Conservation (phyloP, 2,888 invertebrate genomes). For the Noctua fimbriata region DNA sequence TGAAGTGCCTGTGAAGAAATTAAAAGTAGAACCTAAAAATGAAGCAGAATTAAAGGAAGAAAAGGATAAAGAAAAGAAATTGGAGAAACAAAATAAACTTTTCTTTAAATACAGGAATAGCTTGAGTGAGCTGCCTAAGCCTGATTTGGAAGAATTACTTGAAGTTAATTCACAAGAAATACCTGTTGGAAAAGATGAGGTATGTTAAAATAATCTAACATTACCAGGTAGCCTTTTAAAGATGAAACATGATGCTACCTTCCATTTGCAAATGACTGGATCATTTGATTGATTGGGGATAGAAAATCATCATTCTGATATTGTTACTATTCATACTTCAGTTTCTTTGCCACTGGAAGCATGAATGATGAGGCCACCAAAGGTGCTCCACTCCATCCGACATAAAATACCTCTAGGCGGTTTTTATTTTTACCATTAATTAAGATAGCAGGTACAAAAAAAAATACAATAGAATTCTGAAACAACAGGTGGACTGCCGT, state of each 20-base stretch:
- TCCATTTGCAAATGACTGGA: background rate
- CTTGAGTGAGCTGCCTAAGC: slow-evolving; percentile 89
- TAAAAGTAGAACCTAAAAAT: slow-evolving; percentile 92
- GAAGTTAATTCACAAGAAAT: slow-evolving; percentile 93
- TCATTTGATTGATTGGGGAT: slow-evolving; percentile 3
- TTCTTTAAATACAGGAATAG: slow-evolving; percentile 82
- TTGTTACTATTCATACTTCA: background rate
- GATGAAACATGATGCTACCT: background rate
- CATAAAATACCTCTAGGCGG: no score
- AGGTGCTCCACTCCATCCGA: no score
- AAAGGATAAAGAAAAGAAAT: slow-evolving; percentile 89
- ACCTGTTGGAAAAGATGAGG: slow-evolving; percentile 92
- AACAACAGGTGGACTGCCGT: no score
- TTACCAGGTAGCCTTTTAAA: background rate
- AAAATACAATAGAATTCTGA: no score
- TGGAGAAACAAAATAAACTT: slow-evolving; percentile 93
- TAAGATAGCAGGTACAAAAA: no score
- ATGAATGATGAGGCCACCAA: no score
- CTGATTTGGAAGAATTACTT: slow-evolving; percentile 92
- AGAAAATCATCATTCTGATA: background rate
- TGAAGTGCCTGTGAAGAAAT: slow-evolving; percentile 92
- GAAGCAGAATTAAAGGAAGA: slow-evolving; percentile 87
- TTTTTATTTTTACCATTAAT: no score
- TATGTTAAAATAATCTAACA: slow-evolving; percentile 70
- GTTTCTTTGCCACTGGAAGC: no score